Conservation (phyloP, 2,888 invertebrate species). For the Drosophila multiciliata region DNA sequence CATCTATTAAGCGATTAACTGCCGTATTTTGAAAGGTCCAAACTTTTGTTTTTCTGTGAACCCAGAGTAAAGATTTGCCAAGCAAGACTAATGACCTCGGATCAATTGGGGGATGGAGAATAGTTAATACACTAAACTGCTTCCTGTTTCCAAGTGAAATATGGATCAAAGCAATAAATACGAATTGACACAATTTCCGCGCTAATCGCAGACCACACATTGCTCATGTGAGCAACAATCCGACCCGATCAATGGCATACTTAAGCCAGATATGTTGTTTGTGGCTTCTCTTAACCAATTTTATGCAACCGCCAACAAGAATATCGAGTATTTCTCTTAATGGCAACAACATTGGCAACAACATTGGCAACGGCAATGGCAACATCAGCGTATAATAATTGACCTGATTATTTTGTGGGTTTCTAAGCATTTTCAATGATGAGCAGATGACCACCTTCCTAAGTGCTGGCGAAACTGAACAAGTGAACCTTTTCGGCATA, state of each 20-base stretch:
- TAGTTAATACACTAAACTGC: background rate
- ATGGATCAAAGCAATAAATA: conserved; percentile 3
- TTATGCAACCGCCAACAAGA: conserved; percentile 12
- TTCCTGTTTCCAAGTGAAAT: background rate
- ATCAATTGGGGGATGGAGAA: background rate
- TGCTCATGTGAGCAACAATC: conserved; percentile 1
- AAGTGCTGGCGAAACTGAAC: conserved; percentile 38
- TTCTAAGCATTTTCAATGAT: conserved; percentile 60
- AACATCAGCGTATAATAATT: conserved; percentile 58
- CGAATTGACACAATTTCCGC: conserved; percentile 9
- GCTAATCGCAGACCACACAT: conserved; percentile 3
- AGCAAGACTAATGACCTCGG: background rate
- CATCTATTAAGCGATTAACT: conserved; percentile 36
- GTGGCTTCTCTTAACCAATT: conserved; percentile 4
- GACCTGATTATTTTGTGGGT: conserved; percentile 64
- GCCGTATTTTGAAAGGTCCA: conserved; percentile 13
- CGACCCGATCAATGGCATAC: conserved; percentile 16
- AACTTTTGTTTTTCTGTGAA: background rate
- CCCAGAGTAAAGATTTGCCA: background rate
- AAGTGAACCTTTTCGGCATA: conserved; percentile 41
- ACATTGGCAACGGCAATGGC: background rate
- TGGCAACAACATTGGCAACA: conserved; percentile 21
- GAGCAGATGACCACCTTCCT: conserved; percentile 48
- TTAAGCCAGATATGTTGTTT: background rate
- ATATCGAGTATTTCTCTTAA: conserved; percentile 5